Evolutionary conservation across 2,113 vertebrate genomes (phyloP), one percentile per base, ranked within the genome.

Genomic region (Tachycineta bicolor): DNA sequence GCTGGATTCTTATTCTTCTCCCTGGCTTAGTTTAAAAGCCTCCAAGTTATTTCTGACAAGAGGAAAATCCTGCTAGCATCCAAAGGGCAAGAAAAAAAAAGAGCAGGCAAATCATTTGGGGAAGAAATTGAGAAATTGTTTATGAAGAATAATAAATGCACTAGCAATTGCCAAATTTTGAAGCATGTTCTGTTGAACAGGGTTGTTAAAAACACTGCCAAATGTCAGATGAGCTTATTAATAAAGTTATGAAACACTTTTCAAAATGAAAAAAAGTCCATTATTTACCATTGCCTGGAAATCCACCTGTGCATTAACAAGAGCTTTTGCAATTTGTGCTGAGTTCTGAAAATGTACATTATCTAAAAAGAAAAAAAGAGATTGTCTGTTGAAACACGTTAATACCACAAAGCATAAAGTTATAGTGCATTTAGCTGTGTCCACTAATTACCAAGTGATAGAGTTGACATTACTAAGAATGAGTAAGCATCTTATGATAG

Each of bases 301-400:
- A 98, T 99, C 99, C 97, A 99, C 98, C 97, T 99, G 98, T 94
- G 98, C 97, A 19, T 99, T 98, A 97, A 99, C 99, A 92, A 99
- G 98, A 94, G 99, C 99, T 98, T 99, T 99, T 94, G 99, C 98
- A 71, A 99, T 99, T 98, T 99, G 99, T 91, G 99, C 99, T 86
- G 99, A 98, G 98, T 99, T 99, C 98, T 99, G 99, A 98, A 99
- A 99, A 98, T 99, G 99, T 74, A 99, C 99, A 65, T 99, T 99
- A 98, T 99, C 99, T 99, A 97, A 93, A 98, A 98, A 92, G 76
- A 75, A 81, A 90, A 97, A 85, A 68, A 93, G 90, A 96, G 89
- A 96, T 75, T 78, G 94, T 89, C 59, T 97, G 68, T 84, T 84
- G 83, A 94, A 83, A 92, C 0, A 2, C 86, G 90, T 94, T 97